phyloP scores from a whole-genome alignment of 2,797 vertebrate species.

The Falco rusticolus region DNA sequence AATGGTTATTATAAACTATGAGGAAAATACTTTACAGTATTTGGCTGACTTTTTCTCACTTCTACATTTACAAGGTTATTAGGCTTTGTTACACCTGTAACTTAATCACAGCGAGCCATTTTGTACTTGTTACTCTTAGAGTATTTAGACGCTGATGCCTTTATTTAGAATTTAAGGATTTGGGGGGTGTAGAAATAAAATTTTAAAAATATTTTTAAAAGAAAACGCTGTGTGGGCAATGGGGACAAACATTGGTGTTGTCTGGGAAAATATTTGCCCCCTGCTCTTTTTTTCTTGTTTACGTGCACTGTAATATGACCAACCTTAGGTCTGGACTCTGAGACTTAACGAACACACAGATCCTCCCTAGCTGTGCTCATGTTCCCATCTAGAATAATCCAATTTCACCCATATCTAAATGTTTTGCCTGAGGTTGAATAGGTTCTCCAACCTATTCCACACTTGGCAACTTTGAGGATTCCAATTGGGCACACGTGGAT shows the following conservation, averaged over 20 bases:
- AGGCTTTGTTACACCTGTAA: constrained; percentile 15
- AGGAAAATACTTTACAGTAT: constrained; percentile 21
- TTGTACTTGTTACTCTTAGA: not conserved
- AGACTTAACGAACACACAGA: not conserved
- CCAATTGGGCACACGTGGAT: rapidly evolving
- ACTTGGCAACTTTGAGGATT: not conserved
- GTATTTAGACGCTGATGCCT: not conserved
- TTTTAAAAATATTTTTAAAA: not conserved
- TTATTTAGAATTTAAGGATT: not conserved
- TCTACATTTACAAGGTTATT: not conserved
- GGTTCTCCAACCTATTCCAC: rapidly evolving
- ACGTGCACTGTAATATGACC: no score
- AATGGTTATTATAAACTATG: constrained; percentile 24
- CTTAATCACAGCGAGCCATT: not conserved
- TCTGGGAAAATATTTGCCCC: not conserved
- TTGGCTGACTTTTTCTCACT: not conserved
- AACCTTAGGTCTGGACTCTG: not conserved
- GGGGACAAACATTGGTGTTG: not conserved
- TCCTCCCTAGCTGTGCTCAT: rapidly evolving
- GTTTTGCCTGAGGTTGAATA: not conserved
- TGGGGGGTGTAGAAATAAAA: not conserved
- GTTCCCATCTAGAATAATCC: not conserved
- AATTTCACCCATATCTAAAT: not conserved
- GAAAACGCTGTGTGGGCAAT: not conserved
- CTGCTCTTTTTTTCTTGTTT: not conserved